phyloP scores from a whole-genome alignment of 2,113 vertebrate genomes.

The Platysternon megacephalum region DNA sequence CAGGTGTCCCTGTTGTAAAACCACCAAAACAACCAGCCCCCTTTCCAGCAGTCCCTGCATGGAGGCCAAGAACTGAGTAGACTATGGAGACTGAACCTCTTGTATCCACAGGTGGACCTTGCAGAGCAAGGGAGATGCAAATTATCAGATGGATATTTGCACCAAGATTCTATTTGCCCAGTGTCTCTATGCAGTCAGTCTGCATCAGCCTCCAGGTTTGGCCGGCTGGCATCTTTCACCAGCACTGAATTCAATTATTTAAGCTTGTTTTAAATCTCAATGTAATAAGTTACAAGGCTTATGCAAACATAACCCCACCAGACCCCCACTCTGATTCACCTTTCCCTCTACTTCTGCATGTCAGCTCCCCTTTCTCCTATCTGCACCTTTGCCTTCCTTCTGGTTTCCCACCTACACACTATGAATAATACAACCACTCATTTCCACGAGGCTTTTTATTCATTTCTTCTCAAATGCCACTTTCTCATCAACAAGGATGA shows the following conservation, averaged over 20 bases:
- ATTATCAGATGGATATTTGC: constrained; percentile 15
- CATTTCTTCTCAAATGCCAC: not conserved
- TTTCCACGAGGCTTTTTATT: not conserved
- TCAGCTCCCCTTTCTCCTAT: not conserved
- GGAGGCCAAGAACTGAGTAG: not conserved
- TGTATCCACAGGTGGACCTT: not conserved
- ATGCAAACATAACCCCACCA: not conserved
- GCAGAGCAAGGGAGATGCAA: constrained; percentile 9
- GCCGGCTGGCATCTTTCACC: not conserved
- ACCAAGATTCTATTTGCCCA: constrained; percentile 22
- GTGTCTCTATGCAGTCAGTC: not conserved
- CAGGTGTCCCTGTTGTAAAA: not conserved
- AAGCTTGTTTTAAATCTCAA: not conserved
- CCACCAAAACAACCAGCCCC: not conserved
- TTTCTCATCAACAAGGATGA: not conserved
- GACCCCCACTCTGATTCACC: not conserved
- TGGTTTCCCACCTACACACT: not conserved
- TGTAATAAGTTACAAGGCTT: not conserved
- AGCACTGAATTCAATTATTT: constrained; percentile 1
- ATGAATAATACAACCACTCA: not conserved
- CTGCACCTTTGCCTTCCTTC: not conserved
- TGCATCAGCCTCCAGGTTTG: not conserved
- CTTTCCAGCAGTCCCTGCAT: not conserved
- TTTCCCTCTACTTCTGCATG: not conserved
- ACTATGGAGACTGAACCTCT: not conserved